Conservation (phyloP, 1,140 invertebrate genomes). For the Glomeris maerens region DNA sequence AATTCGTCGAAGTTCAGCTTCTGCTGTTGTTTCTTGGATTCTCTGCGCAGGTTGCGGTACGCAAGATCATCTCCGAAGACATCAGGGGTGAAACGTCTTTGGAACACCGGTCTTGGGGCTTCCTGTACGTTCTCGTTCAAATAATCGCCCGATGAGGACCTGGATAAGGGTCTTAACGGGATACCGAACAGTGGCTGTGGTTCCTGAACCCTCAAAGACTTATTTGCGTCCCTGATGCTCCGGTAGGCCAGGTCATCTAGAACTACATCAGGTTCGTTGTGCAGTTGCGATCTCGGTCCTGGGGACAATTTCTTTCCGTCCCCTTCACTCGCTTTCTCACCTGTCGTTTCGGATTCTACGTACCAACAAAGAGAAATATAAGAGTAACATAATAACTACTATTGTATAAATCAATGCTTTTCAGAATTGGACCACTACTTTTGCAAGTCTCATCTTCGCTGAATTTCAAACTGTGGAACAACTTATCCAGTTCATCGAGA, state of each 20-base stretch:
- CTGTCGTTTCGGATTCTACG: background rate
- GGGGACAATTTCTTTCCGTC: background rate
- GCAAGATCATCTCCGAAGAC: constrained; percentile 73
- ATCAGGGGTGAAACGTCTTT: constrained; percentile 55
- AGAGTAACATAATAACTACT: no score
- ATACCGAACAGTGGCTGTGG: constrained; percentile 81
- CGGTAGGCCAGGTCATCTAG: constrained; percentile 69
- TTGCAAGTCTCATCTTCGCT: background rate
- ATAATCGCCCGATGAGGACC: constrained; percentile 62
- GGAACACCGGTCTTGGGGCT: constrained; percentile 38
- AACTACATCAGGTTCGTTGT: constrained; percentile 58
- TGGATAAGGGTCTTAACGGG: constrained; percentile 59
- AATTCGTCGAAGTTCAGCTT: constrained; percentile 7
- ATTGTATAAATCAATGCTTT: no score
- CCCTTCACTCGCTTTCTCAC: background rate
- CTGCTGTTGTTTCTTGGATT: constrained; percentile 26
- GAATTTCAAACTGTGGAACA: constrained; percentile 39
- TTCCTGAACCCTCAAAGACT: constrained; percentile 51
- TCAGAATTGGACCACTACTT: background rate
- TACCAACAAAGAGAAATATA: background rate
- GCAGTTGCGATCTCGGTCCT: background rate
- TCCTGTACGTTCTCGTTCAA: constrained; percentile 49
- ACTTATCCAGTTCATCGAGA: constrained; percentile 69
- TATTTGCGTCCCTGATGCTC: constrained; percentile 58
- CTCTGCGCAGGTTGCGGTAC: constrained; percentile 65